Evolutionary conservation across 2,113 vertebrate genomes (phyloP).

Genomic region (Athene noctua): DNA sequence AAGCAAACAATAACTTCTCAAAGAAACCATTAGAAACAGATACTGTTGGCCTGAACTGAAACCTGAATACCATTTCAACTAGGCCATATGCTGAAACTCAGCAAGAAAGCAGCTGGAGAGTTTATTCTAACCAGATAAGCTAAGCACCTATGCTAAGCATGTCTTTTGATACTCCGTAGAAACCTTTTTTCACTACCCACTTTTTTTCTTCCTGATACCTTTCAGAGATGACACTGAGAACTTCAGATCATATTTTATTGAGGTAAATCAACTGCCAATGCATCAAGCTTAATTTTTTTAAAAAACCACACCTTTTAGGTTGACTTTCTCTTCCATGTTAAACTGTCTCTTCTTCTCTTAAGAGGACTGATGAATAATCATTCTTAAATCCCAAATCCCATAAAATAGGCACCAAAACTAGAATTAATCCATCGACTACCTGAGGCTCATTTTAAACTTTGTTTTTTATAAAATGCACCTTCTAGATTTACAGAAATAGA

Average conservation of each 20-base stretch:
- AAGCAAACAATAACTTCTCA: neutral
- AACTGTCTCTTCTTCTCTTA: neutral
- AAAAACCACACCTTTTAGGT: neutral
- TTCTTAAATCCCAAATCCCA: neutral
- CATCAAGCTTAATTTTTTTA: neutral
- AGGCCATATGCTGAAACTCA: neutral
- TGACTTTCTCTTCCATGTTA: neutral
- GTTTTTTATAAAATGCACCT: neutral
- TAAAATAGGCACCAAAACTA: neutral
- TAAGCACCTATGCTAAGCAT: neutral
- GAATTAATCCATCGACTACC: neutral
- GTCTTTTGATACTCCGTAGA: neutral
- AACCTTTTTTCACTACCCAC: neutral
- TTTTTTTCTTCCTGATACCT: neutral
- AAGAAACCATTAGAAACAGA: neutral
- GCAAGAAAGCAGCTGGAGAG: neutral
- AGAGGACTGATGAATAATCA: neutral
- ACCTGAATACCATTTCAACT: neutral
- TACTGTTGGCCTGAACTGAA: neutral
- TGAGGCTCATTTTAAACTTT: neutral
- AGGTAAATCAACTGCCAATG: neutral
- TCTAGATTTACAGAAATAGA: neutral
- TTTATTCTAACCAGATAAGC: neutral
- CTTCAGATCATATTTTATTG: neutral
- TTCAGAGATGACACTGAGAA: neutral